Evolutionary conservation across 1,140 invertebrate species (phyloP).

Genomic region (Drosophila littoralis): DNA sequence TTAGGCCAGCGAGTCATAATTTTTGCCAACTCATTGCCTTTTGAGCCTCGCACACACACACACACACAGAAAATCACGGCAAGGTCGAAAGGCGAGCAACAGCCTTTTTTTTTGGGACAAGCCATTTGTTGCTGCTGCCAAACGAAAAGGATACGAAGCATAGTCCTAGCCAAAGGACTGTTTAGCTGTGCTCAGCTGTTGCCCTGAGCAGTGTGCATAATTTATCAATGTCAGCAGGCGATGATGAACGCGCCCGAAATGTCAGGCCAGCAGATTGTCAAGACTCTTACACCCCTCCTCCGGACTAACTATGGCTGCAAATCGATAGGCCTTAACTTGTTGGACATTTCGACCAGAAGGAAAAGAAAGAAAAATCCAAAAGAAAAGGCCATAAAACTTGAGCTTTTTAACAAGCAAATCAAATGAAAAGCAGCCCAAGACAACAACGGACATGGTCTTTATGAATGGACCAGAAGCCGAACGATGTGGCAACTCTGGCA

Average conservation of each 20-base stretch:
- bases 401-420: slow-evolving; percentile 82
- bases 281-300: slow-evolving; percentile 5
- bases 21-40: slow-evolving; percentile 78
- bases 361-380: slow-evolving; percentile 40
- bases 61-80: slow-evolving; percentile 31
- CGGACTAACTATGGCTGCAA: slow-evolving; percentile 28
- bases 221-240: slow-evolving; percentile 78
- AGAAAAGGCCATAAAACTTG: slow-evolving; percentile 77
- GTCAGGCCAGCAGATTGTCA: slow-evolving; percentile 70
- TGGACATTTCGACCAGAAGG: slow-evolving; percentile 40
- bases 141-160: slow-evolving; percentile 14
- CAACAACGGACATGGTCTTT: slow-evolving; percentile 51
- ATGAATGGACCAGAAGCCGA: slow-evolving; percentile 47
- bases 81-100: slow-evolving; percentile 39
- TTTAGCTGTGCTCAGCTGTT: slow-evolving; percentile 40
- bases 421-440: slow-evolving; percentile 61
- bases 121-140: slow-evolving; percentile 66
- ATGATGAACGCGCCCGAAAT: slow-evolving; percentile 70
- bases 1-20: slow-evolving; percentile 62
- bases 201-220: slow-evolving; percentile 52
- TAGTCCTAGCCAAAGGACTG: slow-evolving; percentile 7
- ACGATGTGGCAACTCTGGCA: slow-evolving; percentile 10
- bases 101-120: slow-evolving; percentile 24
- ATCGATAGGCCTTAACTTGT: slow-evolving; percentile 73
- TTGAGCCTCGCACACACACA: slow-evolving; percentile 12